Evolutionary conservation across 2,888 invertebrate genomes (phyloP).

Genomic region (Patella caerulea): DNA sequence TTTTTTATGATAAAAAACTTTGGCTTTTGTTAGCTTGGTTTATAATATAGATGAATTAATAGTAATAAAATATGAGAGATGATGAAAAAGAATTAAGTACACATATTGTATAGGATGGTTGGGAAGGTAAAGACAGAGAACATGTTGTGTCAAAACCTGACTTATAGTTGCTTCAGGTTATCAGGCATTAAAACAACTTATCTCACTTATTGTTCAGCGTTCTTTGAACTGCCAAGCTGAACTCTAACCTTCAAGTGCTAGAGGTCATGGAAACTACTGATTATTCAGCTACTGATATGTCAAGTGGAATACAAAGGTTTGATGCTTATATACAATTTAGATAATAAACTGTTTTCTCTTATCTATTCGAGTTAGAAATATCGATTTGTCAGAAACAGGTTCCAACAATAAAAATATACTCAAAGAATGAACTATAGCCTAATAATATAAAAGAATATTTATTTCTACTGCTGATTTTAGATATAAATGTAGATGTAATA

Average conservation of each 20-base stretch:
- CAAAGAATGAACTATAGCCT: no score
- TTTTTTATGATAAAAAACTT: no score
- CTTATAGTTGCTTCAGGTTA: neutral
- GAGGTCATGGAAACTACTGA: neutral
- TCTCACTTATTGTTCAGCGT: conserved; percentile 7
- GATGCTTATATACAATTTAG: neutral
- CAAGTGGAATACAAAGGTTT: conserved; percentile 13
- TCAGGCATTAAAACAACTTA: conserved; percentile 12
- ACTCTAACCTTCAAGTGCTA: conserved; percentile 1
- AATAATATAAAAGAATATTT: no score
- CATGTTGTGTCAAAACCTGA: conserved; percentile 5
- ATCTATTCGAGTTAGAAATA: neutral
- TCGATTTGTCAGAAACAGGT: no score
- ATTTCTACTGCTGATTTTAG: no score
- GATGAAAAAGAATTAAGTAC: neutral
- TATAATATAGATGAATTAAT: no score
- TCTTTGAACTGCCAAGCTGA: neutral
- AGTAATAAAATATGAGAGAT: no score
- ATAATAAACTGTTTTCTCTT: conserved; percentile 4
- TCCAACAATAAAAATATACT: no score
- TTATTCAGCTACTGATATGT: conserved; percentile 8
- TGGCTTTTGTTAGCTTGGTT: no score
- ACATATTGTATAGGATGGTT: neutral
- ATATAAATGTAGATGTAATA: no score
- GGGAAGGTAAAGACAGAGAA: neutral